Percentiles rank a stretch among this genome's conserved stretches.
Evolutionary conservation across 2,888 invertebrate genomes (phyloP).

Genomic region (Hydropsyche betteni): DNA sequence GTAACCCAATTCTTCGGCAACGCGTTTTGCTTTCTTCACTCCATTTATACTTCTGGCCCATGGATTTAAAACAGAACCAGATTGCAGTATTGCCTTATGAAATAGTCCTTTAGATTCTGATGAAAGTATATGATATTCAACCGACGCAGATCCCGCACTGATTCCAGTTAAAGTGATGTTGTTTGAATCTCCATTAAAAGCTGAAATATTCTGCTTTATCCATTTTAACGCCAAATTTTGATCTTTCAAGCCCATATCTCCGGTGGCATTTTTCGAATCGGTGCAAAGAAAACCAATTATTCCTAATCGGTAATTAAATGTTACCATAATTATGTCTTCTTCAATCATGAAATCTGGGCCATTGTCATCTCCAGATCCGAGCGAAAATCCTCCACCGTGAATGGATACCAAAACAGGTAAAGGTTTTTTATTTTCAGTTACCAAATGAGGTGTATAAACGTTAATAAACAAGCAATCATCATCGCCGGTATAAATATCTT

Average conservation of each 20-base stretch:
- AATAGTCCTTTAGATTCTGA: conserved; percentile 61
- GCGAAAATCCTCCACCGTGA: conserved; percentile 65
- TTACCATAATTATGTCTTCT: conserved; percentile 62
- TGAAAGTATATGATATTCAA: conserved; percentile 60
- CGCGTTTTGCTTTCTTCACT: conserved; percentile 59
- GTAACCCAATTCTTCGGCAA: conserved; percentile 60
- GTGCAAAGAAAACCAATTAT: conserved; percentile 63
- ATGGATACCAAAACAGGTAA: conserved; percentile 63
- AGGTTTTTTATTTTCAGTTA: conserved; percentile 54
- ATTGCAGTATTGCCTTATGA: conserved; percentile 61
- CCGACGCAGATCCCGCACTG: conserved; percentile 62
- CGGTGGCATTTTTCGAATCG: conserved; percentile 60
- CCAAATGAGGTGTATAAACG: conserved; percentile 59
- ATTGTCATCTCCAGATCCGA: conserved; percentile 61
- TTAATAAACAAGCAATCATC: conserved; percentile 65
- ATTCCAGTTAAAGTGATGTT: conserved; percentile 64
- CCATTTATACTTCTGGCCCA: conserved; percentile 60
- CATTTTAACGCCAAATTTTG: conserved; percentile 63
- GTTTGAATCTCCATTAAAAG: conserved; percentile 60
- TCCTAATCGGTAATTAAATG: conserved; percentile 65
- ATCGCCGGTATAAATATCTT: conserved; percentile 55
- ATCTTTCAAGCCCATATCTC: conserved; percentile 64
- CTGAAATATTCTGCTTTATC: conserved; percentile 60
- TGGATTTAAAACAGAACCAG: conserved; percentile 60
- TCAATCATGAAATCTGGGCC: conserved; percentile 57